A percentile compares a stretch with the other conserved stretches of the same genome.
These are phyloP conservation scores for Tragelaphus imberbis DNA, from an alignment of 2,113 vertebrate species.

Conservation along the genomic window DNA sequence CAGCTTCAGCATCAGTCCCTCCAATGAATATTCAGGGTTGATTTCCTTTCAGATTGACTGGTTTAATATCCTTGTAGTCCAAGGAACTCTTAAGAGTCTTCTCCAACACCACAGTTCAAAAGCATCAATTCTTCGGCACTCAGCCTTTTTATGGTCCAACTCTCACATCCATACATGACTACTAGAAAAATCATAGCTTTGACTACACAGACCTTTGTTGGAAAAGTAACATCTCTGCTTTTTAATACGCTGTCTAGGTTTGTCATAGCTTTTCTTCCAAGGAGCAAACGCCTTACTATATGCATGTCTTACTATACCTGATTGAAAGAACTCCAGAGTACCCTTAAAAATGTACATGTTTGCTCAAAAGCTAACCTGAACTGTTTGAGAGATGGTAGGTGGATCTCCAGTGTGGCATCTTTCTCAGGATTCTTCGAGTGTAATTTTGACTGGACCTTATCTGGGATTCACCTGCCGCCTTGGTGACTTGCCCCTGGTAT, in stretches of 20 bases:
- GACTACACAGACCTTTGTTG: neutral
- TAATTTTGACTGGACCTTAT: neutral
- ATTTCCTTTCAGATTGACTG: neutral
- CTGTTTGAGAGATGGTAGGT: neutral
- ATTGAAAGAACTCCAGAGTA: neutral
- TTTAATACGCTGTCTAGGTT: neutral
- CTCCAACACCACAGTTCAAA: neutral
- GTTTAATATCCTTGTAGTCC: neutral
- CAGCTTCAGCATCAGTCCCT: neutral
- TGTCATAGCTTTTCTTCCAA: neutral
- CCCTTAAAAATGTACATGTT: neutral
- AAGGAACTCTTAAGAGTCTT: neutral
- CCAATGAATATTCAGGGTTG: neutral
- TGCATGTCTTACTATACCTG: neutral
- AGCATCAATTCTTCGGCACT: fast-evolving
- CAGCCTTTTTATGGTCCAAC: neutral
- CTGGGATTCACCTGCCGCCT: neutral
- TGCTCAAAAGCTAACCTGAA: neutral
- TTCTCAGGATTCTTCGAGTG: neutral
- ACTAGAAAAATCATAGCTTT: neutral
- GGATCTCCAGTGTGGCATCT: neutral
- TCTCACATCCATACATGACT: neutral
- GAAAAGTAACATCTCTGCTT: neutral
- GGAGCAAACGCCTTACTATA: neutral
- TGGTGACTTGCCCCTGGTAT: neutral